Percentiles rank a stretch among this genome's conserved stretches.
Conservation (phyloP, 2,113 vertebrate genomes). For the rabbit (Oryctolagus cuniculus) region mOryCun1.1 NC_091441.1:96858501-96859000, state of each 20-base stretch:
- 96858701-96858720: background rate
- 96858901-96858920: conserved; percentile 8
- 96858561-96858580: too few species aligned
- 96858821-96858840: background rate
- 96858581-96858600: too few species aligned
- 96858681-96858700: background rate
- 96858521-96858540: too few species aligned
- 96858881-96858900: background rate
- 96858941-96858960: background rate
- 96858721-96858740: background rate
- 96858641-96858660: background rate
- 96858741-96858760: background rate
- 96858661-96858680: background rate
- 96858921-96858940: conserved; percentile 4
- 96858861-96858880: background rate
- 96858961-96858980: conserved; percentile 32
- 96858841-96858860: background rate
- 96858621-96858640: background rate
- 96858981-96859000: background rate
- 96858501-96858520: too few species aligned
- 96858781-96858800: background rate
- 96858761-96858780: conserved; percentile 15
- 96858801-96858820: background rate
- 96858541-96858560: too few species aligned
- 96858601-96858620: too few species aligned